These are phyloP conservation scores for Holacanthella duospinosa DNA, from an alignment of 2,888 invertebrate genomes.

Conservation along the genomic window DNA sequence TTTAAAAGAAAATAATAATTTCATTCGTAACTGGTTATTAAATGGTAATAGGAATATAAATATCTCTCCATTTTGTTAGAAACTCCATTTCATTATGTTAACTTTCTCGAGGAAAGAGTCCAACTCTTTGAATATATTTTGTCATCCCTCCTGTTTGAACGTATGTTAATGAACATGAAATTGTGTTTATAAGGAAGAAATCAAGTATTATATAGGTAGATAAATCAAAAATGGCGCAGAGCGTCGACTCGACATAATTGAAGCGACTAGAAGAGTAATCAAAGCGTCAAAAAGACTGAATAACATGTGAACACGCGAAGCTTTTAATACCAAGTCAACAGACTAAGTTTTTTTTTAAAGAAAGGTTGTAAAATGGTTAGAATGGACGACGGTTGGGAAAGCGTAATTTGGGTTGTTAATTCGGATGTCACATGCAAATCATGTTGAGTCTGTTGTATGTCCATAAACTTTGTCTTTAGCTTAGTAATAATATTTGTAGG, in stretches of 20 bases:
- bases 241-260: neutral
- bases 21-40: too few relatives aligned
- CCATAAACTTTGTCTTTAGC: neutral
- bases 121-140: too few relatives aligned
- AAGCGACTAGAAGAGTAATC: constrained; percentile 13
- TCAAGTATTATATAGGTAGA: too few relatives aligned
- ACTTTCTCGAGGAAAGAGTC: too few relatives aligned
- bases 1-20: too few relatives aligned
- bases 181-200: too few relatives aligned
- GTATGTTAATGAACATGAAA: neutral
- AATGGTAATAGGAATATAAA: too few relatives aligned
- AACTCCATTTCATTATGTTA: too few relatives aligned
- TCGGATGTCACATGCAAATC: constrained; percentile 6
- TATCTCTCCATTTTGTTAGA: too few relatives aligned
- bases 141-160: neutral
- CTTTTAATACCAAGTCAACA: constrained; percentile 1
- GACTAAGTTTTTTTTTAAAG: neutral
- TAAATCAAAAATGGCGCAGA: too few relatives aligned
- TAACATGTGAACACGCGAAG: constrained; percentile 22
- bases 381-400: neutral
- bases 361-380: neutral
- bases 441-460: neutral
- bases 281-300: constrained; percentile 14
- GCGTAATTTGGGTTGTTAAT: neutral
- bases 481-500: neutral